Evolutionary conservation across 2,797 vertebrate genomes (phyloP), one percentile per base, ranked within the genome.

Genomic region (Phoxinus dragarum): DNA sequence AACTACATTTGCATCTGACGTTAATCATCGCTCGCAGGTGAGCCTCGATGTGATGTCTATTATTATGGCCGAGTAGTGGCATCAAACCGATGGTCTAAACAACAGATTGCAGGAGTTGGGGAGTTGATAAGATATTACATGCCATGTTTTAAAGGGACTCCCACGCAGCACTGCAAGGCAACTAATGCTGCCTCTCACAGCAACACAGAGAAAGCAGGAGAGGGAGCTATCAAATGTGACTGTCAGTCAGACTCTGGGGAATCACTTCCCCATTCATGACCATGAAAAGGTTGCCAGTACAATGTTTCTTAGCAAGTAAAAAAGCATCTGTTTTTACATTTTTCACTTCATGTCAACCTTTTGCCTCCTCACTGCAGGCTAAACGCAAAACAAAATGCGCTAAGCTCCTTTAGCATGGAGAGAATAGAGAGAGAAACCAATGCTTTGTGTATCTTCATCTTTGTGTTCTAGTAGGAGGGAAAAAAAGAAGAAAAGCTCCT

Each of bases 381-480:
- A 94, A 94, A 92, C 89, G 92, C 93, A 93, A 95, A 94, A 93
- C 89, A 93, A 93, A 93, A 94, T 88, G 89, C 81, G 90, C 90
- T 84, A 89, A 88, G 80, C 90, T 93, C 92, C 88, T 86, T 67
- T 42, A 86, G 82, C 81, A 86, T 87, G 90, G 90, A 89, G 90
- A 91, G 91, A 93, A 93, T 89, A 92, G 86, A 23, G 86, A 93
- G 91, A 94, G 92, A 91, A 94, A 93, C 92, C 89, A 59, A 88
- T 92, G 90, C 93, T 94, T 93, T 94, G 91, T 90, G 88, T 91
- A 92, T 92, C 84, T 90, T 90, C 44, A 81, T 89, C 89, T 90
- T 78, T 88, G 92, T 92, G 90, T 91, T 94, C 89, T 89, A 90
- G 90, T 92, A 92, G 91, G 88, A 86, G 88, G 92, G 86, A 88